phyloP scores from a whole-genome alignment of 2,113 vertebrate genomes.

The Zapus hudsonius region DNA sequence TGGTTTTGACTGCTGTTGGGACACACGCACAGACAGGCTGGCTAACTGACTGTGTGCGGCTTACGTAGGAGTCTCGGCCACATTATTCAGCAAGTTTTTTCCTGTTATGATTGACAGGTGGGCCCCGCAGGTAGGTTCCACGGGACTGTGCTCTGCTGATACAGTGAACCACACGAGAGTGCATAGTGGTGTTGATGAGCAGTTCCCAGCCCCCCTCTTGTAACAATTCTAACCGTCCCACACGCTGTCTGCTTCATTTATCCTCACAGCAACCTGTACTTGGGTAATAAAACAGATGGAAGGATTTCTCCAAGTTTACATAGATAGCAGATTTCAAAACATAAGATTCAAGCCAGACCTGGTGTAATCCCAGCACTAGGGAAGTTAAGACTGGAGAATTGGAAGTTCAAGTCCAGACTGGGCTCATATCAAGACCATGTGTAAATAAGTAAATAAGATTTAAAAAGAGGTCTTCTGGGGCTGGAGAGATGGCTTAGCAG shows the following conservation, averaged over 20 bases:
- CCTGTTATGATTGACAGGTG: slow-evolving; percentile 75
- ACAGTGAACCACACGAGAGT: too few relatives aligned
- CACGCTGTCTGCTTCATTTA: background rate
- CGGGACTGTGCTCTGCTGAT: too few relatives aligned
- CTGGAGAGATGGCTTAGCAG: too few relatives aligned
- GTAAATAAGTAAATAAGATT: background rate
- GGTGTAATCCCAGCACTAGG: too few relatives aligned
- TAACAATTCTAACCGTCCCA: too few relatives aligned
- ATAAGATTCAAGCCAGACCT: background rate
- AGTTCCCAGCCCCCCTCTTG: background rate
- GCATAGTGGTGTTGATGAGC: background rate
- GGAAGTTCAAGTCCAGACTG: too few relatives aligned
- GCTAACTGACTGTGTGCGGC: slow-evolving; percentile 29
- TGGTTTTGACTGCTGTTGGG: slow-evolving; percentile 5
- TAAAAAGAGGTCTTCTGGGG: background rate
- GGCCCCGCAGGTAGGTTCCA: slow-evolving; percentile 66
- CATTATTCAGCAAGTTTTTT: slow-evolving; percentile 77
- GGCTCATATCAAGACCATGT: too few relatives aligned
- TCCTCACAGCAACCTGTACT: background rate
- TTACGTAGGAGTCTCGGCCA: slow-evolving; percentile 64
- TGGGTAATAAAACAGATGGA: background rate
- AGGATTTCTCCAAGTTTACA: too few relatives aligned
- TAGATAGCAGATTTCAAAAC: slow-evolving; percentile 1
- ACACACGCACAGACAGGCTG: slow-evolving; percentile 17
- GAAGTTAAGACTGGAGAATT: too few relatives aligned